Evolutionary conservation across 2,888 invertebrate genomes (phyloP), one percentile per base, ranked within the genome.

Genomic region (Incurvaria masculella): DNA sequence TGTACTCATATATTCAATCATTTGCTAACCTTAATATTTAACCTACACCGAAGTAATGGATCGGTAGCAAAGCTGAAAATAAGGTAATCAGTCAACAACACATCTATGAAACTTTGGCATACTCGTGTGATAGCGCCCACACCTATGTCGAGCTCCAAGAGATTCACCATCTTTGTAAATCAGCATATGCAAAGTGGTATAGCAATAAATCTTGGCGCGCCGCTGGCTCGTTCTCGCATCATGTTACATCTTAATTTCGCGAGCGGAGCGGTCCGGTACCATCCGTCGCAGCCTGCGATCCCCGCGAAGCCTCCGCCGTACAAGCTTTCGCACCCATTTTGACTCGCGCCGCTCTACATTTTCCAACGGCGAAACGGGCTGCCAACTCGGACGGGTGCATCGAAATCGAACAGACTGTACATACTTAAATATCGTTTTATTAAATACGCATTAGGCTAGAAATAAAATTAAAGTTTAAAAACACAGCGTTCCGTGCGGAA

Each of bases 171-270:
- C 75, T 79, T 78, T 79, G 79, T 79, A 79, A 79, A 79, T 79
- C 79, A 79, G 79, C 79, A 79, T 79, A 79, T 79, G 79, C 79
- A 79, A 79, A 79, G 78, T 78, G 78, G 79, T 75, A 75, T 72
- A 73, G 79, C 72, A 76, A 79, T 79, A 79, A 79, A 79, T 79
- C 79, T 78, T 72, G 69, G 68, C 64, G 78, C 69, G 75, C 49
- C 50, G 52, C 76, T 78, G 75, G 79, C 79, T 79, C 79, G 79
- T 79, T 79, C 78, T 76, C 79, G 79, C 79, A 79, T 79, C 79
- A 79, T 79, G 79, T 79, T 79, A 79, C 79, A 79, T 79, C 79
- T 79, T 79, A 79, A 79, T 79, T 79, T 79, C 75, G 74, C 72
- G 71, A 69, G 71, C 72, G 71, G 72, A 73, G 50, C 50, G 51